These are phyloP conservation scores for Miichthys miiuy DNA, from an alignment of 2,797 vertebrate species.

Conservation along the genomic window DNA sequence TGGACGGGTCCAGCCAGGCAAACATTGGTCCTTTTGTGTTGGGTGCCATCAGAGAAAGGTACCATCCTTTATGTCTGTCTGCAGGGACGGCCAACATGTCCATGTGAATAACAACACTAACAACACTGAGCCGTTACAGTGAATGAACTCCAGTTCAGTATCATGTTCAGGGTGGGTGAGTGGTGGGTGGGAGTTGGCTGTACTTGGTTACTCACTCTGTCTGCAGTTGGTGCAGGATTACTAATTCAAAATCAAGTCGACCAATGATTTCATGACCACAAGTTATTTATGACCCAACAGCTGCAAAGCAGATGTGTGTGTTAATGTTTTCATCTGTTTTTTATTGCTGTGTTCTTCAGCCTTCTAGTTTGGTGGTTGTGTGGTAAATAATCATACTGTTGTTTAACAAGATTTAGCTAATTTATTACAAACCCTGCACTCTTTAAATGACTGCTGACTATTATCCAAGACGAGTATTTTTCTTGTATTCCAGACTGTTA, in stretches of 20 bases:
- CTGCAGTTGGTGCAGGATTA: neutral
- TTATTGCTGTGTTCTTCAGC: neutral
- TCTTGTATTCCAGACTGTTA: neutral
- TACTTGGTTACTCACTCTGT: slow-evolving; percentile 12
- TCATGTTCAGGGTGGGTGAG: slow-evolving; percentile 42
- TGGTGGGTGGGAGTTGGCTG: slow-evolving; percentile 30
- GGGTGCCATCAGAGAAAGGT: slow-evolving; percentile 90
- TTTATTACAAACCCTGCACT: neutral
- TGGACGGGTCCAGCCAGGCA: slow-evolving; percentile 92
- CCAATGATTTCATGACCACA: neutral
- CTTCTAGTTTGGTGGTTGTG: neutral
- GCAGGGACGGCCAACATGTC: slow-evolving; percentile 72
- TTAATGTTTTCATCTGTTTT: neutral
- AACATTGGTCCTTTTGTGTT: slow-evolving; percentile 88
- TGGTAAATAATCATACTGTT: neutral
- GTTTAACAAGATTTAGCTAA: neutral
- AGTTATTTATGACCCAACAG: neutral
- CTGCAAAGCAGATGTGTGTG: neutral
- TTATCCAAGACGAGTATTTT: neutral
- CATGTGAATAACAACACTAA: slow-evolving; percentile 62
- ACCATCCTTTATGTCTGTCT: slow-evolving; percentile 85
- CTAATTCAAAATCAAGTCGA: neutral
- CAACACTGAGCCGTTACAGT: slow-evolving; percentile 1
- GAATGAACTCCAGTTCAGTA: slow-evolving; percentile 38
- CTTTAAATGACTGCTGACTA: neutral